phyloP scores from a whole-genome alignment of 2,888 invertebrate species.

The Merodon equestris region DNA sequence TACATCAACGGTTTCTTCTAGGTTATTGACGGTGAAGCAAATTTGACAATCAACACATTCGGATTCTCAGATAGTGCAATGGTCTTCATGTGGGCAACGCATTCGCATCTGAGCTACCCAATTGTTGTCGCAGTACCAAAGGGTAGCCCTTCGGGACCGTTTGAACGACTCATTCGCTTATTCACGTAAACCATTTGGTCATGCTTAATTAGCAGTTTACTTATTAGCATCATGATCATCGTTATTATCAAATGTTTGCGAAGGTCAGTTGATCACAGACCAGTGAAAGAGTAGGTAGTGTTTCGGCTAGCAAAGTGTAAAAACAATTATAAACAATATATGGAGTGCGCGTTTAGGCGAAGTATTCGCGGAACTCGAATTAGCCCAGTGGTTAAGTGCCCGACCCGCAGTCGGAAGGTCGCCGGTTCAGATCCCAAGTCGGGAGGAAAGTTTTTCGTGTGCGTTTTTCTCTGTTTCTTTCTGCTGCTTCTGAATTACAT shows the following conservation, averaged over 20 bases:
- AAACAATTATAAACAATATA: no score
- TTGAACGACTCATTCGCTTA: slow-evolving; percentile 73
- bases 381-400: no score
- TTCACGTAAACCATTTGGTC: slow-evolving; percentile 74
- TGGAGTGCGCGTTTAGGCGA: no score
- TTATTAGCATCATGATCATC: slow-evolving; percentile 68
- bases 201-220: slow-evolving; percentile 70
- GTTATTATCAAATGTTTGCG: slow-evolving; percentile 70
- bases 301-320: no score
- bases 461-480: no score
- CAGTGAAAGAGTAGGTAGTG: no score
- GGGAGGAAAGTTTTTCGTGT: no score
- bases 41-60: slow-evolving; percentile 71
- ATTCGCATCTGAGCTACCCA: slow-evolving; percentile 72
- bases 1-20: neutral
- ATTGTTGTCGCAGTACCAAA: slow-evolving; percentile 72
- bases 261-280: slow-evolving; percentile 71
- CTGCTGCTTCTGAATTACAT: no score
- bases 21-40: neutral
- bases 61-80: slow-evolving; percentile 71
- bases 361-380: no score
- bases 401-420: no score
- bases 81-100: slow-evolving; percentile 71
- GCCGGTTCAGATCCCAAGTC: no score
- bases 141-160: slow-evolving; percentile 71